Conservation (phyloP, 1,140 invertebrate genomes). For the Reticulitermes speratus region DNA sequence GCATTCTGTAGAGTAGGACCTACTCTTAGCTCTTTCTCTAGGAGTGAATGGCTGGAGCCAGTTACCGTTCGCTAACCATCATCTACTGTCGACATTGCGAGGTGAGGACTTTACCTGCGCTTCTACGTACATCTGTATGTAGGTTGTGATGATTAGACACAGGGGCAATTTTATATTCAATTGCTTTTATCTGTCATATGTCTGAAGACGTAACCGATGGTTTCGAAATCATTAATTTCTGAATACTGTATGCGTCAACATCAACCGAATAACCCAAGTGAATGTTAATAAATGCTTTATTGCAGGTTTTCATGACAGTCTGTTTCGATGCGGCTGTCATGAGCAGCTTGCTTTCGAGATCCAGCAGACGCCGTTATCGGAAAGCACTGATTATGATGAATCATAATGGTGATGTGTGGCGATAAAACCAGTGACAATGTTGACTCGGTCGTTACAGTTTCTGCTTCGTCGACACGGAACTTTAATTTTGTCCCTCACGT, state of each 20-base stretch:
- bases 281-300: not conserved
- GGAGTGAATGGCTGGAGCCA: too few species aligned
- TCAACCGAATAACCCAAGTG: not conserved
- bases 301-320: not conserved
- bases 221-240: not conserved
- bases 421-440: not conserved
- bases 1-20: too few species aligned
- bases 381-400: not conserved
- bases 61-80: too few species aligned
- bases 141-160: too few species aligned
- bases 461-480: not conserved
- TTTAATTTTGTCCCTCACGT: not conserved
- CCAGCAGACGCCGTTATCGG: not conserved
- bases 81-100: too few species aligned
- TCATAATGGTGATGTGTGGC: not conserved
- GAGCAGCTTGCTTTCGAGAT: not conserved
- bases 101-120: too few species aligned
- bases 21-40: too few species aligned
- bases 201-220: not conserved
- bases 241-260: too few species aligned
- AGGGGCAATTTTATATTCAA: too few species aligned
- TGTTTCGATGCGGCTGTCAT: not conserved
- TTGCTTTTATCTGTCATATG: too few species aligned
- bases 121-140: too few species aligned
- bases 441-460: not conserved